Conservation (phyloP, 2,113 vertebrate species). For the Rissa tridactyla region DNA sequence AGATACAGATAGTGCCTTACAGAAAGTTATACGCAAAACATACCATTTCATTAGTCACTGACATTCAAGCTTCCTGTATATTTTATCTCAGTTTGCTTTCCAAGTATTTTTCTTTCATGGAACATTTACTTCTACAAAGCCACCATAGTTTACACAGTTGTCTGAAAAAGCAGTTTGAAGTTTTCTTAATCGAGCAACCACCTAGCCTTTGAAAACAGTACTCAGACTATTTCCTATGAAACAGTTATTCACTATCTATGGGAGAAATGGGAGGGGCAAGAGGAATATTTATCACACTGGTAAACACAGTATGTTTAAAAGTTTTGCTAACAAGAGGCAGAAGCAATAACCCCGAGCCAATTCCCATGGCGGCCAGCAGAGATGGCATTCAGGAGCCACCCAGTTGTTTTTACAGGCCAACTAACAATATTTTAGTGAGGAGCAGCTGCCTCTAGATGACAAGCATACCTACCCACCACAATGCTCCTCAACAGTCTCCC, state of each 20-base stretch:
- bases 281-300: neutral
- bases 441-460: neutral
- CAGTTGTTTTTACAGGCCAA: neutral
- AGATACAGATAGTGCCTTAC: neutral
- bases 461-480: neutral
- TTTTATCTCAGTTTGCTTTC: slow-evolving; percentile 1
- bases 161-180: neutral
- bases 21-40: neutral
- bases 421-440: neutral
- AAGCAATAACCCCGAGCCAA: neutral
- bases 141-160: neutral
- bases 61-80: slow-evolving; percentile 8
- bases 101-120: slow-evolving; percentile 20
- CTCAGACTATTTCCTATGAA: neutral
- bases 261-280: neutral
- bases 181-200: neutral
- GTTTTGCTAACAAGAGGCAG: neutral
- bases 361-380: neutral
- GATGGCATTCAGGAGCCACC: neutral
- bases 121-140: slow-evolving; percentile 16
- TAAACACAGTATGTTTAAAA: neutral
- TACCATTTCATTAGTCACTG: neutral
- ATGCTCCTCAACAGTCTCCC: neutral
- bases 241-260: neutral
- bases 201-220: neutral